These are phyloP conservation scores for Drosophila fungiperda DNA, from an alignment of 2,888 invertebrate species.

Conservation along the genomic window DNA sequence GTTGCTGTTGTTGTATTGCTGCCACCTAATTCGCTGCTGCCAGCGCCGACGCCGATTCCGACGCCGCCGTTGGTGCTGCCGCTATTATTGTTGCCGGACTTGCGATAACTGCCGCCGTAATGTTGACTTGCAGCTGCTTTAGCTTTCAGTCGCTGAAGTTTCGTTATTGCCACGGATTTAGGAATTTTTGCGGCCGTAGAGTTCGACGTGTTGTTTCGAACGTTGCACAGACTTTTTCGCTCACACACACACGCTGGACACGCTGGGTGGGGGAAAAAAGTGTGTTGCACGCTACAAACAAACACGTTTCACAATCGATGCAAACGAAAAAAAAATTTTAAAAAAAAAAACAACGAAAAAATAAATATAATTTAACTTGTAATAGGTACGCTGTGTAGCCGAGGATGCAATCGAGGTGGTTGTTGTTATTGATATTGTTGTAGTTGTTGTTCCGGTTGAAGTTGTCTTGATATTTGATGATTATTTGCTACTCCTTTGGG, in stretches of 20 bases:
- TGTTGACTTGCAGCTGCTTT: constrained; percentile 82
- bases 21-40: constrained; percentile 42
- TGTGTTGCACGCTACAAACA: constrained; percentile 74
- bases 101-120: constrained; percentile 71
- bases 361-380: constrained; percentile 7
- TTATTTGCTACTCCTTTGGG: constrained; percentile 42
- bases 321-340: constrained; percentile 55
- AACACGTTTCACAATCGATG: constrained; percentile 60
- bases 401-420: neutral
- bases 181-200: constrained; percentile 82
- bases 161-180: constrained; percentile 81
- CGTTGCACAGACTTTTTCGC: constrained; percentile 67
- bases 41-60: constrained; percentile 27
- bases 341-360: constrained; percentile 21
- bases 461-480: constrained; percentile 28
- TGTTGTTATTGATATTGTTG: constrained; percentile 5
- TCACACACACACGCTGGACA: constrained; percentile 50
- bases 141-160: constrained; percentile 83
- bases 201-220: constrained; percentile 60
- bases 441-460: constrained; percentile 1
- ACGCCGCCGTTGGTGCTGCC: constrained; percentile 31
- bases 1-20: neutral
- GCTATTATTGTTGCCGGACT: constrained; percentile 53
- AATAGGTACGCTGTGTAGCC: constrained; percentile 33
- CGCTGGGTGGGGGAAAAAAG: constrained; percentile 63